Conservation (phyloP, 2,797 vertebrate genomes). For the Luscinia luscinia region DNA sequence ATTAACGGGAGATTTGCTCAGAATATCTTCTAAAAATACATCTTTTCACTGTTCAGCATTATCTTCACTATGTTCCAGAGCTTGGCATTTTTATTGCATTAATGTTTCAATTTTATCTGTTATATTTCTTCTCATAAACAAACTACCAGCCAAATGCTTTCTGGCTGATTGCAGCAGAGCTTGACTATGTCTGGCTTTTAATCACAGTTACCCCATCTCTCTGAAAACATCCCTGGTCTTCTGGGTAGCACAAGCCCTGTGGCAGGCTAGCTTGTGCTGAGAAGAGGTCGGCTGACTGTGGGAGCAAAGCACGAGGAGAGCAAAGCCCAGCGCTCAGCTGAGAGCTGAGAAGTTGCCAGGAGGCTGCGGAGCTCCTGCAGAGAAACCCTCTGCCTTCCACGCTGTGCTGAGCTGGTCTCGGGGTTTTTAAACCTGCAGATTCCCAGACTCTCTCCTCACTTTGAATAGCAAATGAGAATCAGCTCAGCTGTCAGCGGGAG, state of each 20-base stretch:
- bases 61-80: neutral
- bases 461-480: slow-evolving; percentile 12
- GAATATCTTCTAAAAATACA: neutral
- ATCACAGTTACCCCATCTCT: neutral
- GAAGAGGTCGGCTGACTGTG: slow-evolving; percentile 12
- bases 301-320: slow-evolving; percentile 1
- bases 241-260: slow-evolving; percentile 46
- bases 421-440: neutral
- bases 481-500: slow-evolving; percentile 18
- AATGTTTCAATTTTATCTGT: neutral
- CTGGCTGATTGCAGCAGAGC: neutral
- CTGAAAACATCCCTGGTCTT: slow-evolving; percentile 33
- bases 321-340: neutral
- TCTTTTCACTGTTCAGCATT: neutral
- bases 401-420: accelerated
- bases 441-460: neutral
- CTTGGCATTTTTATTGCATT: neutral
- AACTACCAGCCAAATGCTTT: slow-evolving; percentile 25
- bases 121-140: slow-evolving; percentile 22
- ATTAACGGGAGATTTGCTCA: slow-evolving; percentile 3
- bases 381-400: neutral
- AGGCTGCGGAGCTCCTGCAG: neutral
- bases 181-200: neutral
- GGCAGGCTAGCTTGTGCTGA: slow-evolving; percentile 37
- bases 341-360: slow-evolving; percentile 21